Evolutionary conservation across 2,113 vertebrate species (phyloP), one percentile per base, ranked within the genome.

Genomic region (Dinomys branickii): DNA sequence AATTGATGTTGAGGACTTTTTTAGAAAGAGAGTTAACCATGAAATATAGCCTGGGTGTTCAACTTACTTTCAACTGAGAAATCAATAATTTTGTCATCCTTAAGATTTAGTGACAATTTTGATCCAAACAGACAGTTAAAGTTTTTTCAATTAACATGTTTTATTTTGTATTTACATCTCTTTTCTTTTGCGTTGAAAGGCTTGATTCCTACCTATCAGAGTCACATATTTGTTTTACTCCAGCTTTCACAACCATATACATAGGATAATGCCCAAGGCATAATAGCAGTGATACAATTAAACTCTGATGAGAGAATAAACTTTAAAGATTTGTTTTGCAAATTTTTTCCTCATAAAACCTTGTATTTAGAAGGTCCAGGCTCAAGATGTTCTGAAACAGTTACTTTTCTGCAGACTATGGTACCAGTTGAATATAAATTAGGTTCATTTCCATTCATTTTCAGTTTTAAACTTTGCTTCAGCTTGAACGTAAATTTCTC

Each of bases 51-150:
- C 38, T 90, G 50, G 8, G 35, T 11, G 58, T 90, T 81, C 41
- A 90, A 65, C 65, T 96, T 80, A n/a, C 78, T 83, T 92, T 95
- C 44, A 73, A 41, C 54, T 73, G 24, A 65, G 38, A 87, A 94
- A 87, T 52, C 59, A 90, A 88, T 84, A 85, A 35, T 77, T 85
- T 90, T 61, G 67, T 84, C n/a, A 87, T 86, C 22, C 67, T 80
- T 87, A 20, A 87, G 38, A 73, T 81, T 90, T 75, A 96, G 35
- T 87, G 41, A 38, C 47, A 73, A 47, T 84, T 80, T 30, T 65
- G 65, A 86, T 50, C 54, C 35, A 90, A 89, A 84, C n/a, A 16
- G 86, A 50, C 1, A 83, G 16, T 47, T 95, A 19, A 35, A 30
- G 19, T 54, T 33, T 83, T 91, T 94, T 69, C 69, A 54, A 16